Evolutionary conservation across 2,888 invertebrate species (phyloP).

Genomic region (Pollenia labialis): DNA sequence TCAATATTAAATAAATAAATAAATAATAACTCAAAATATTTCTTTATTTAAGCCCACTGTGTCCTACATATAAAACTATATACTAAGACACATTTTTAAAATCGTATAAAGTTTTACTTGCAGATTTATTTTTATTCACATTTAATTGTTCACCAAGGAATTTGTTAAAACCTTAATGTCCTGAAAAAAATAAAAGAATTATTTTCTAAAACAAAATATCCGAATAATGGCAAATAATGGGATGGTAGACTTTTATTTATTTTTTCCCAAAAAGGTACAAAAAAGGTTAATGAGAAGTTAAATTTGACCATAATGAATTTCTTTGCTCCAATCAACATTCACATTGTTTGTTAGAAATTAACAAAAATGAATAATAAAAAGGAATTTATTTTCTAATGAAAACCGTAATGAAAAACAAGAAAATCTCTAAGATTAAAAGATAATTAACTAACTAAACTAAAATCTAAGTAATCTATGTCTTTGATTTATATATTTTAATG

Average conservation of each 20-base stretch:
- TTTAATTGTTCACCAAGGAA: slow-evolving; percentile 51
- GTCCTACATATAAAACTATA: too few species aligned
- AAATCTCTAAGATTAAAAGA: not conserved
- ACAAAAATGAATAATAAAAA: not conserved
- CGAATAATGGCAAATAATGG: slow-evolving; percentile 31
- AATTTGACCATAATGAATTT: slow-evolving; percentile 60
- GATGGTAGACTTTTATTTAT: not conserved
- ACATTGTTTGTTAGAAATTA: not conserved
- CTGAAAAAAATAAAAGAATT: slow-evolving; percentile 23
- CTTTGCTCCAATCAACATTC: not conserved
- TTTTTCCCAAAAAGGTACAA: not conserved
- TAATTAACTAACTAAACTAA: not conserved
- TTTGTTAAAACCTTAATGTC: slow-evolving; percentile 49
- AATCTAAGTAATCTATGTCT: too few species aligned
- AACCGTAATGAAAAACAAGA: not conserved
- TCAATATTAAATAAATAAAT: too few species aligned
- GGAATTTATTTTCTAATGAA: not conserved
- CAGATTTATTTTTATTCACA: slow-evolving; percentile 23
- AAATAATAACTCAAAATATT: too few species aligned
- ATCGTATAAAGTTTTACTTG: not conserved
- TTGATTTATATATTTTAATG: too few species aligned
- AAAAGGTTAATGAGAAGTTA: slow-evolving; percentile 64
- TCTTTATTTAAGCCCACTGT: slow-evolving; percentile 1
- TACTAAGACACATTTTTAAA: too few species aligned
- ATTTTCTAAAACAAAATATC: slow-evolving; percentile 22